Base-by-base conservation (phyloP, 2,113 vertebrate species). In the Deroptyus accipitrinus region DNA sequence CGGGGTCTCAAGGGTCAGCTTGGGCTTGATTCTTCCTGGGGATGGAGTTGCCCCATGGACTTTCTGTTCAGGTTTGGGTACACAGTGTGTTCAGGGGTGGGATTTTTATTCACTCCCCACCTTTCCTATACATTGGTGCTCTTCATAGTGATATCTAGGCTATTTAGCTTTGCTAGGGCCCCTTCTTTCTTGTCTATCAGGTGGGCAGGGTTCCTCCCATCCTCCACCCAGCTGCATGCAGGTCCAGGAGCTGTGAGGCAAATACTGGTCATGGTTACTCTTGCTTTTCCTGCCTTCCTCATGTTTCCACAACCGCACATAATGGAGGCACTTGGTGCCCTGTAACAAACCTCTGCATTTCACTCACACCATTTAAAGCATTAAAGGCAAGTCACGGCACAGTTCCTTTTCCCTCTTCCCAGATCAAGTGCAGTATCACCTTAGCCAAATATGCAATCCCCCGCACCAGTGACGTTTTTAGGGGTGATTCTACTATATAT, bases 61-160 rank as follows among this genome's bases (percentile, higher is more conserved):
- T 67, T 83, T 70, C 35, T 84, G 51, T n/a, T 84, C 51, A 67
- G 28, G 57, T 57, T 84, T 46, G 33, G 33, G 41, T 44, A 24
- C 22, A 7, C 55, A 8, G 27, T 1, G 1, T 74, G 35, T 64
- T 75, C 55, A 51, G 30, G 54, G 27, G 23, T 48, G 17, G 23
- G 33, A 59, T 74, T 63, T 49, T 55, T 62, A 12, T 64, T 59
- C 5, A 0, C 19, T 48, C 6, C 23, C 13, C 17, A 59, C 3
- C 4, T 67, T 37, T 70, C n/a, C 35, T 62, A 3, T 13, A 6
- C 28, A 7, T 2, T 18, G 42, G 8, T 1, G 0, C 2, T 85
- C n/a, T 27, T 61, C 35, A 19, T 6, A 54, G 73, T 25, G 13
- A 6, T 4, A 8, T 10, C 46, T 39, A 75, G 33, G 49, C 62